A percentile compares a stretch with the other conserved stretches of the same genome.
phyloP scores from a whole-genome alignment of 2,113 vertebrate species.

The Pangasianodon gigas region DNA sequence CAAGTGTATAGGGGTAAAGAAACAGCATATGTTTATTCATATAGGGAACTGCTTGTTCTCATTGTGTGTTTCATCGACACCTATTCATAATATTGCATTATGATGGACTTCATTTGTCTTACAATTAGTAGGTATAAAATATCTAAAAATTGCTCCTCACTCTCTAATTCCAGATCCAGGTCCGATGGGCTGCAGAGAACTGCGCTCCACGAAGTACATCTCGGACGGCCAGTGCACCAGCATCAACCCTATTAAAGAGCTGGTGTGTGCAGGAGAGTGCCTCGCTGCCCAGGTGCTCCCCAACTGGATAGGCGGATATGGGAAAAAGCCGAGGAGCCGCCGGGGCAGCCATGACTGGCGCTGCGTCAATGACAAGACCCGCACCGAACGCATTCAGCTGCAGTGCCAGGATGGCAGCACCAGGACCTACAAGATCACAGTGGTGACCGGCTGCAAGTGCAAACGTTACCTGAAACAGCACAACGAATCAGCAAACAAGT shows the following conservation, averaged over 20 bases:
- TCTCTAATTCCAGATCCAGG: constrained; percentile 75
- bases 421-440: constrained; percentile 92
- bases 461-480: constrained; percentile 90
- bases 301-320: constrained; percentile 91
- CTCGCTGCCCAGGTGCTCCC: constrained; percentile 87
- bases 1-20: neutral
- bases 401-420: constrained; percentile 90
- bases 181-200: constrained; percentile 88
- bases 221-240: constrained; percentile 96
- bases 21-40: neutral
- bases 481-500: constrained; percentile 89
- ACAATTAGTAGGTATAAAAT: neutral
- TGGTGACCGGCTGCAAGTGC: constrained; percentile 95
- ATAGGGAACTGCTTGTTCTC: neutral
- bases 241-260: constrained; percentile 88
- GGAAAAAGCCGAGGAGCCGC: constrained; percentile 85
- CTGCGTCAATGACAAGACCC: constrained; percentile 93
- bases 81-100: neutral
- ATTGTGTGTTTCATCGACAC: neutral
- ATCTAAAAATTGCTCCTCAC: neutral
- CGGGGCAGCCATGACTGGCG: constrained; percentile 87
- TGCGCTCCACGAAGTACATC: constrained; percentile 94
- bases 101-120: neutral
- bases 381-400: constrained; percentile 87
- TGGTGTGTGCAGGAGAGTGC: constrained; percentile 94